Evolutionary conservation across 2,797 vertebrate species (phyloP).

Genomic region (Hippocampus kuda): DNA sequence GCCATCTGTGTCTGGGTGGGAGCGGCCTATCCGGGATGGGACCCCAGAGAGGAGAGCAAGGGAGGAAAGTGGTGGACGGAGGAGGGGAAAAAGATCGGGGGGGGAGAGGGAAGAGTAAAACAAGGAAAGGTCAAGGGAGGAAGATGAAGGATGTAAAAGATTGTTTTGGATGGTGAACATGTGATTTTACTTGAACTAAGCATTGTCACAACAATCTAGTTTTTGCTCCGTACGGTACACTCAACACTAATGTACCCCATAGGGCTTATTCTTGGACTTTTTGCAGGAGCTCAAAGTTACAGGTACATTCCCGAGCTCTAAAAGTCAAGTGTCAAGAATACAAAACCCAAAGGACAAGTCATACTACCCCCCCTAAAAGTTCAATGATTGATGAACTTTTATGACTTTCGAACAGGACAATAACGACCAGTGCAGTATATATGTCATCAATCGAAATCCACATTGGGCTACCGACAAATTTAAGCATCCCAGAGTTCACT

Average conservation of each 20-base stretch:
- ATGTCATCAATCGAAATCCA: background rate
- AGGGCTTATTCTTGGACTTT: background rate
- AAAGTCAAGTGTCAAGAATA: background rate
- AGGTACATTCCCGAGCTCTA: background rate
- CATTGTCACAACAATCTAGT: conserved; percentile 4
- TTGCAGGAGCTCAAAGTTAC: background rate
- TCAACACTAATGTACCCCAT: background rate
- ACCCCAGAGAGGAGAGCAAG: conserved; percentile 54
- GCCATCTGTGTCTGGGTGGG: conserved; percentile 73
- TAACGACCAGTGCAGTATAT: background rate
- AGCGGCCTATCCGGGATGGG: conserved; percentile 51
- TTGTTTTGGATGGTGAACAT: conserved; percentile 1
- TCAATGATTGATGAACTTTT: background rate
- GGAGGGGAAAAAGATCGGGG: conserved; percentile 4
- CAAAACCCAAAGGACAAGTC: background rate
- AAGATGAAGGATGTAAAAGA: conserved; percentile 7
- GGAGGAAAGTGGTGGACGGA: conserved; percentile 5
- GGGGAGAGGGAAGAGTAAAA: conserved; percentile 7
- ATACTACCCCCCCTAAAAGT: background rate
- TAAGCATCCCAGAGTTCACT: conserved; percentile 4
- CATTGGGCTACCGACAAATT: conserved; percentile 1
- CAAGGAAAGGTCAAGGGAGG: conserved; percentile 18
- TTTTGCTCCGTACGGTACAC: background rate
- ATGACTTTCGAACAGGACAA: background rate
- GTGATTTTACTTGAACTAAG: conserved; percentile 4